Evolutionary conservation across 2,888 invertebrate genomes (phyloP), one percentile per base, ranked within the genome.

Genomic region (Volucella inflata): DNA sequence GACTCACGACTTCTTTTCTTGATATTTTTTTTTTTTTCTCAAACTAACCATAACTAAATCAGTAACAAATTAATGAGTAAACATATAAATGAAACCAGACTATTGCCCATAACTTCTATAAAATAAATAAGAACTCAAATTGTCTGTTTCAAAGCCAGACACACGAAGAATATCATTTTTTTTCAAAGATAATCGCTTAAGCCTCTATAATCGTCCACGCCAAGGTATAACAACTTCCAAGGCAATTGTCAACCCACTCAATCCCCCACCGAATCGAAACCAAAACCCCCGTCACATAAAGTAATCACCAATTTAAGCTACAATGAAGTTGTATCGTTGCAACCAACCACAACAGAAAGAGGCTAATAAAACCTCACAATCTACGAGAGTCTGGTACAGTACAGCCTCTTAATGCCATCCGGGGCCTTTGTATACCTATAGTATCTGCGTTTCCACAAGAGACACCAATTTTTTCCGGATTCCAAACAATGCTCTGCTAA

Each of bases 401-500:
- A 55, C 62, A 72, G 59, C 50, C 53, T 48, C 57, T 68, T 62
- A 40, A 48, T 51, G 40, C 44, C 71, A 57, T 60, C 10, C 16
- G 12, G 42, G 16, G 51, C 0, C 50, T 50, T 30, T 6, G 30
- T 30, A 30, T 30, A 30, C 4, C 4, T 30, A 21, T 21, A 2
- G 21, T 21, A 30, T 30, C 30, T 30, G 0, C 6, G 30, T 30
- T 4, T 30, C 30, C 30, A 30, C 30, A 0, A 30, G 21, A 21
- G 30, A 30, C 30, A 30, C 30, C 30, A 30, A 30, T 30, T 30
- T 30, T 30, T 30, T 30, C 6, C 30, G 12, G 38, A 12, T 16
- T n/a, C 55, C 14, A 38, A 76, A 76, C 76, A 76, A 76, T 68
- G 76, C 51, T 14, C 68, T 44, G 74, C 72, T 70, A 83, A 83